Conservation (phyloP, 2,888 invertebrate species). For the Drosophila merina region DNA sequence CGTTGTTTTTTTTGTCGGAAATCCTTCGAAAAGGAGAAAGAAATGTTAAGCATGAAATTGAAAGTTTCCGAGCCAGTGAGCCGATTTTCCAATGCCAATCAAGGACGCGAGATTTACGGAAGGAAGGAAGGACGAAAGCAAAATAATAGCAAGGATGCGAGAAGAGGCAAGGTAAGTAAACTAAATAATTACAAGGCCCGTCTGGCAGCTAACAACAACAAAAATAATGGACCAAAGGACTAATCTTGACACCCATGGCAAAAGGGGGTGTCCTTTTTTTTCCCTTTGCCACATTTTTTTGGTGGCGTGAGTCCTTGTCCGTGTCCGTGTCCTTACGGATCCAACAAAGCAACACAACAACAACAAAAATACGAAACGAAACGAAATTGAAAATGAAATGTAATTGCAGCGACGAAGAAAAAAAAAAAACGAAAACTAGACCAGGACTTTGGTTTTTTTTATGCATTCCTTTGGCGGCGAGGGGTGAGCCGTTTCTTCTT, state of each 20-base stretch:
- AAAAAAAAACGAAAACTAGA: constrained; percentile 57
- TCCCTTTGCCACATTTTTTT: constrained; percentile 21
- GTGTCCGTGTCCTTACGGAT: constrained; percentile 5
- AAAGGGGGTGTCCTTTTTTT: constrained; percentile 16
- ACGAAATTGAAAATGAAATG: constrained; percentile 55
- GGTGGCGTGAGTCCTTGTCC: constrained; percentile 53
- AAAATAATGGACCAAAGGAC: constrained; percentile 33
- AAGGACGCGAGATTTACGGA: background rate
- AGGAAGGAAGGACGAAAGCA: constrained; percentile 4
- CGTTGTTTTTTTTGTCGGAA: constrained; percentile 5
- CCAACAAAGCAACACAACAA: background rate
- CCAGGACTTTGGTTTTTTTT: constrained; percentile 55
- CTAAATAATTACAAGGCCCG: constrained; percentile 73
- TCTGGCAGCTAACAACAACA: constrained; percentile 26
- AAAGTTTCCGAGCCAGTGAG: constrained; percentile 66
- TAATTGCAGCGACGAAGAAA: constrained; percentile 62
- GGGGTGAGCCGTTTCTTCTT: constrained; percentile 57
- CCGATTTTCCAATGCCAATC: constrained; percentile 27
- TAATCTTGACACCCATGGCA: constrained; percentile 67
- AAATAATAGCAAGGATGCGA: constrained; percentile 10
- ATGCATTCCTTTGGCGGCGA: constrained; percentile 17
- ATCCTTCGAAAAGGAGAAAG: constrained; percentile 2
- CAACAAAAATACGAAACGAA: constrained; percentile 36
- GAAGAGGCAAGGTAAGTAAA: constrained; percentile 40
- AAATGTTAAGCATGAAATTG: constrained; percentile 55